Base-by-base conservation (phyloP, 2,888 invertebrate species). In the Catocala sponsa region DNA sequence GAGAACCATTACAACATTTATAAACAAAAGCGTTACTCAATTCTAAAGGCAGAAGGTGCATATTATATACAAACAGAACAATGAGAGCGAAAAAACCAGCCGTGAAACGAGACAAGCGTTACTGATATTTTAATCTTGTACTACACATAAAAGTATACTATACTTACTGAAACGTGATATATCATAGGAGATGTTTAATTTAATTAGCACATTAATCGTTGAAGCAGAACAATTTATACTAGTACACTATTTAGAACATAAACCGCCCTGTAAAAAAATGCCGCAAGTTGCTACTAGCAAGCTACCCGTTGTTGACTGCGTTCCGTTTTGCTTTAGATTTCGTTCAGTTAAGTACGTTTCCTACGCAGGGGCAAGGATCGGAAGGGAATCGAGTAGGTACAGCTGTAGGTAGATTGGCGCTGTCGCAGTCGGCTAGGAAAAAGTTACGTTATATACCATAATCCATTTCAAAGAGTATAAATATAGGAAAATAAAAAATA, bases 121-220 rank as follows among this genome's bases (percentile, higher is more conserved):
- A 47, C 11, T 38, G 7, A 55, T 50, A 44, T 52, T 49, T 46
- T 11, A n/a, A 38, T 32, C 6, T n/a, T 41, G 33, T 33, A 41
- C 41, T 11, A 46, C 11, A 35, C 9, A 9, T 5, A 35, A 7
- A 48, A 33, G 0, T 12, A 9, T 12, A 10, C 15, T 32, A 46
- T 55, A 70, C 77, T 69, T 61, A 76, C 70, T 57, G 50, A 38
- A 61, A 12, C 65, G 10, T 50, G 35, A 48, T 48, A 5, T 35
- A 50, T 56, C 63, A 64, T 66, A 66, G 2, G 15, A 59, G 15
- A 60, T 50, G 6, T 51, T 56, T 44, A 61, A 46, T 51, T 56
- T 44, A 61, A 46, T 53, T 42, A 49, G 9, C 41, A 60, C 55
- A 53, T 15, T 59, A 59, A 13, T 25, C 41, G 25, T 38, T 51